Percentiles rank a stretch among this genome's conserved stretches.
Evolutionary conservation across 1,140 invertebrate genomes (phyloP).

Genomic region (Drosophila busckii): DNA sequence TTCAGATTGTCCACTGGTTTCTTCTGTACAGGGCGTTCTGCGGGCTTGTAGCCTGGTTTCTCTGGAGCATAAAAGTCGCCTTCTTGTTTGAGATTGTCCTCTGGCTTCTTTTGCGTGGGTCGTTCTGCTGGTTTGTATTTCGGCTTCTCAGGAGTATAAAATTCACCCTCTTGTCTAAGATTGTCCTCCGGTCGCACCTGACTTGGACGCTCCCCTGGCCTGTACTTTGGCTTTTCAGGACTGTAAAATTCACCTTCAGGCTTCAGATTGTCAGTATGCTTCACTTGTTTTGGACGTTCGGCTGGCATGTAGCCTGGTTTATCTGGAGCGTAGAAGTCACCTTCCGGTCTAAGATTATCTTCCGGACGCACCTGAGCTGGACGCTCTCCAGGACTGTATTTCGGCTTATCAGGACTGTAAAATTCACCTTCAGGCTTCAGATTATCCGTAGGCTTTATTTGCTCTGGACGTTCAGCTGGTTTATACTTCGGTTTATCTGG

Average conservation of each 20-base stretch:
- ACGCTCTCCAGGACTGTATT: slow-evolving; percentile 79
- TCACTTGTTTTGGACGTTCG: slow-evolving; percentile 78
- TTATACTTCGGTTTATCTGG: slow-evolving; percentile 37
- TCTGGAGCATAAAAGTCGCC: slow-evolving; percentile 80
- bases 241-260: slow-evolving; percentile 82
- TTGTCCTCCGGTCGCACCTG: slow-evolving; percentile 81
- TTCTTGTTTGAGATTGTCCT: slow-evolving; percentile 81
- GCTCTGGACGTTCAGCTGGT: slow-evolving; percentile 80
- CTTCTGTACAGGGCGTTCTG: slow-evolving; percentile 80
- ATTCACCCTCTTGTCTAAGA: slow-evolving; percentile 81
- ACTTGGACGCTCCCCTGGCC: slow-evolving; percentile 78
- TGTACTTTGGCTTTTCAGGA: slow-evolving; percentile 80
- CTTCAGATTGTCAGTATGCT: slow-evolving; percentile 80
- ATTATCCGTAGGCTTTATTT: slow-evolving; percentile 64
- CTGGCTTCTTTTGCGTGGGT: slow-evolving; percentile 76
- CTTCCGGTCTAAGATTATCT: slow-evolving; percentile 83
- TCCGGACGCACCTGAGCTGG: slow-evolving; percentile 58
- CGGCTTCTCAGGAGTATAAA: slow-evolving; percentile 79
- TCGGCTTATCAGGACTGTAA: slow-evolving; percentile 67
- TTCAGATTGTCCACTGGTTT: slow-evolving; percentile 82
- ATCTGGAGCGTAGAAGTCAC: slow-evolving; percentile 81
- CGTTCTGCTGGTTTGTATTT: slow-evolving; percentile 78
- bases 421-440: slow-evolving; percentile 61
- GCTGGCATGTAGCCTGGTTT: slow-evolving; percentile 76
- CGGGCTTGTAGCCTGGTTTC: slow-evolving; percentile 79